Conservation (phyloP, 2,888 invertebrate species). For the Calameuta idolon region DNA sequence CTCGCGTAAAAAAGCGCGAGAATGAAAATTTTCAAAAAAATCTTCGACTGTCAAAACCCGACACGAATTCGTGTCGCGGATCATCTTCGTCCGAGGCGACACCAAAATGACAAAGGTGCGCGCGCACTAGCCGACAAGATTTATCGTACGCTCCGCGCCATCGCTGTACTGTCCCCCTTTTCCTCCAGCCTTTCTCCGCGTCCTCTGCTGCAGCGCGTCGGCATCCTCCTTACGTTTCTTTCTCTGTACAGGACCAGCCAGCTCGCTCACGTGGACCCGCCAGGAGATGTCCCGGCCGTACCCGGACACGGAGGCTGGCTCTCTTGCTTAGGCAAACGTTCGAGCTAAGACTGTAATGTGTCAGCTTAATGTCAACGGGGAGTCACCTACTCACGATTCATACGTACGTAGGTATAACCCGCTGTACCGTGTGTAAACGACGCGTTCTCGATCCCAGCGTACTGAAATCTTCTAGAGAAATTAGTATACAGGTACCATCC, state of each 20-base stretch:
- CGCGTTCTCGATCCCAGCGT: neutral
- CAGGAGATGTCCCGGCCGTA: conserved; percentile 16
- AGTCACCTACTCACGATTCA: conserved; percentile 38
- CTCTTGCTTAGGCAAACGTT: conserved; percentile 30
- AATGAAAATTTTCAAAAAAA: no score
- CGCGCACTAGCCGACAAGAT: conserved; percentile 12
- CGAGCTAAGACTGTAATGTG: conserved; percentile 42
- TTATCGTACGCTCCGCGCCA: conserved; percentile 30
- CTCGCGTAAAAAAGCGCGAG: no score
- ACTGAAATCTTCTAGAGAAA: neutral
- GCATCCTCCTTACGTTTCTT: conserved; percentile 9
- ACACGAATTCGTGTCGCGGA: neutral
- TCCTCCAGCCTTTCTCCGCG: conserved; percentile 8
- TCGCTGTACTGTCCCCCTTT: conserved; percentile 29
- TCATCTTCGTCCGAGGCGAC: neutral
- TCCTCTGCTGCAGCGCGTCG: neutral
- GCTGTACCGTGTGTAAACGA: neutral
- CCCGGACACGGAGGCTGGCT: conserved; percentile 23
- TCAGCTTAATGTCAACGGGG: conserved; percentile 51
- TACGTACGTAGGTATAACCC: conserved; percentile 12
- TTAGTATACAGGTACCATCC: neutral
- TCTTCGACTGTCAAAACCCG: neutral
- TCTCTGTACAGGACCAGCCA: conserved; percentile 14
- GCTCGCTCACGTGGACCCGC: conserved; percentile 12
- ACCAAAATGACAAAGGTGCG: neutral